Conservation (phyloP, 2,888 invertebrate genomes). For the Phyto melanocephala region DNA sequence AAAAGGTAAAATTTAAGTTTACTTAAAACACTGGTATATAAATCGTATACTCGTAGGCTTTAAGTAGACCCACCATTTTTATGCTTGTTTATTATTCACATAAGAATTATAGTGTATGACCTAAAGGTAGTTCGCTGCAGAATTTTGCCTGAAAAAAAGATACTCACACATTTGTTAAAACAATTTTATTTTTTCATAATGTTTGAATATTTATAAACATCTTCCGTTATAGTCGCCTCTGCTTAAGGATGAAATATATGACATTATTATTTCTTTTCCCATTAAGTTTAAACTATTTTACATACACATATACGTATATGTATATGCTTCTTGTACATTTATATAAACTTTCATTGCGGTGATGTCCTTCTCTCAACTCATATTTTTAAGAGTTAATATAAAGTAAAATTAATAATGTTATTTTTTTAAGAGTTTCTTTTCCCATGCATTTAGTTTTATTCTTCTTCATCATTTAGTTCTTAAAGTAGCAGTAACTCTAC, state of each 20-base stretch:
- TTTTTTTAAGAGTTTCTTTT: neutral
- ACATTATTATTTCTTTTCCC: neutral
- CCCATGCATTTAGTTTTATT: neutral
- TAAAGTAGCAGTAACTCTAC: neutral
- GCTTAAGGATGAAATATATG: neutral
- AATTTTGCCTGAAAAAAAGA: neutral
- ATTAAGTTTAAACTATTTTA: neutral
- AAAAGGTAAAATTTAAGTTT: no score
- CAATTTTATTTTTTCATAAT: neutral
- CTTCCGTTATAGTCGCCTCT: neutral
- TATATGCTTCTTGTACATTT: neutral
- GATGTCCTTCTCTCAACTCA: constrained; percentile 19
- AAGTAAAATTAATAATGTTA: constrained; percentile 54
- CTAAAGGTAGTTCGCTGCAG: neutral
- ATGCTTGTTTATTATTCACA: neutral
- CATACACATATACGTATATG: neutral
- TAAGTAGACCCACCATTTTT: no score
- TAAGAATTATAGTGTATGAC: neutral
- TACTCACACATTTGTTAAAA: neutral
- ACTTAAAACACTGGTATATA: no score
- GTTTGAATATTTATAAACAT: constrained; percentile 12
- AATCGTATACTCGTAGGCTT: no score
- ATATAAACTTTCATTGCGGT: neutral
- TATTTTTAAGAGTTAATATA: constrained; percentile 58
- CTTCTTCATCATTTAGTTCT: neutral